Percentiles rank a stretch among this genome's conserved stretches.
phyloP scores from a whole-genome alignment of 1,140 invertebrate genomes.

The Belonocnema kinseyi region DNA sequence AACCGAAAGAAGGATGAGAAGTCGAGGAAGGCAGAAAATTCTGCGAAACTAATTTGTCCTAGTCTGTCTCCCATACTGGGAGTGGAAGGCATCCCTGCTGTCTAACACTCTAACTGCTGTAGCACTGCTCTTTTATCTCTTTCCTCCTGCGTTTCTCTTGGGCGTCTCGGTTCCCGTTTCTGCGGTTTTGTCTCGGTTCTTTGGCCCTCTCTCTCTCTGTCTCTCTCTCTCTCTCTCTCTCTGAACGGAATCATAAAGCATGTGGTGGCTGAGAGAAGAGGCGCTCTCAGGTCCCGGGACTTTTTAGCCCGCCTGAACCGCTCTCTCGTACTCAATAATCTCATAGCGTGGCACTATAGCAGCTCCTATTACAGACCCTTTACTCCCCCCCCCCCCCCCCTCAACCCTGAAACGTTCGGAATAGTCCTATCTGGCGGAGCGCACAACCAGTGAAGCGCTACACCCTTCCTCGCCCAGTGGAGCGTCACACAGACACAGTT shows the following conservation, averaged over 20 bases:
- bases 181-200: slow-evolving; percentile 40
- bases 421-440: too few species aligned
- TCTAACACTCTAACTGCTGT: not conserved
- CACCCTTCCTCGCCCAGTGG: too few species aligned
- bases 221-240: slow-evolving; percentile 37
- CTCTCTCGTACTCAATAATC: slow-evolving; percentile 65
- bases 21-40: slow-evolving; percentile 37
- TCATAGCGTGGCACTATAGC: slow-evolving; percentile 59
- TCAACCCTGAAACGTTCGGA: too few species aligned
- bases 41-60: slow-evolving; percentile 55
- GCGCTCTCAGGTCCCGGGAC: slow-evolving; percentile 63
- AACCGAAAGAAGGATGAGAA: slow-evolving; percentile 19
- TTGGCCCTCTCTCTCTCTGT: slow-evolving; percentile 11
- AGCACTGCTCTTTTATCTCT: slow-evolving; percentile 18
- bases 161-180: slow-evolving; percentile 15
- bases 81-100: slow-evolving; percentile 15
- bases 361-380: slow-evolving; percentile 63
- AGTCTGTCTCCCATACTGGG: slow-evolving; percentile 42
- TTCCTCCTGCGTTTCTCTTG: not conserved
- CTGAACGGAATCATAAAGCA: slow-evolving; percentile 62
- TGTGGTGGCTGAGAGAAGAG: slow-evolving; percentile 59
- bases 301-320: slow-evolving; percentile 61
- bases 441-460: too few species aligned
- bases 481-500: too few species aligned
- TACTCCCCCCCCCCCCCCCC: slow-evolving; percentile 38